A percentile compares a stretch with the other conserved stretches of the same genome.
These are phyloP conservation scores for Trichomycterus rosablanca DNA, from an alignment of 2,113 vertebrate genomes.

Conservation along the genomic window DNA sequence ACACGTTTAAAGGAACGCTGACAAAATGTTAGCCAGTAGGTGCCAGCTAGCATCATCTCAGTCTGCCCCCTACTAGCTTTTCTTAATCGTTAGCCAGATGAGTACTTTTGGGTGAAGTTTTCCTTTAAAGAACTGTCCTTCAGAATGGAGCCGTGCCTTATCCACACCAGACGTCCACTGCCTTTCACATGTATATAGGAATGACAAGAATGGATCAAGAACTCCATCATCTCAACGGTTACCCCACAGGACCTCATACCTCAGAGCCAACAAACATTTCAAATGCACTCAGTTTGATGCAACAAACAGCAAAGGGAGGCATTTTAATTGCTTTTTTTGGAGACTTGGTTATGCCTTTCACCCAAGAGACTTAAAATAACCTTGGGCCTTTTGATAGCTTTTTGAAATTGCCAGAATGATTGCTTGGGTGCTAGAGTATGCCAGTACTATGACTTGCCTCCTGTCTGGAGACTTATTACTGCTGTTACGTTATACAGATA, in stretches of 20 bases:
- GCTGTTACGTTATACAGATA: too few species aligned
- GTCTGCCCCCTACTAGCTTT: too few species aligned
- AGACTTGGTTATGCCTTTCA: background rate
- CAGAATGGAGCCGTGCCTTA: background rate
- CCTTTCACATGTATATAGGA: slow-evolving; percentile 4
- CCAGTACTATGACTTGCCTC: background rate
- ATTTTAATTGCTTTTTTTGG: too few species aligned
- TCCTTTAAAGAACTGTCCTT: background rate
- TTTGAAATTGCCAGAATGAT: background rate
- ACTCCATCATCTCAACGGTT: background rate
- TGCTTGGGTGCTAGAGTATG: background rate
- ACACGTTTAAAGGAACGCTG: background rate
- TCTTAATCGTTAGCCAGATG: background rate
- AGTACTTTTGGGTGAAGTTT: slow-evolving; percentile 1
- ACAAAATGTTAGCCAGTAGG: background rate
- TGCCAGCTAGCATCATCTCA: background rate
- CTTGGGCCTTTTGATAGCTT: background rate
- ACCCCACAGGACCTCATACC: slow-evolving; percentile 2
- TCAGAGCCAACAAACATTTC: background rate
- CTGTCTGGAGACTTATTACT: background rate
- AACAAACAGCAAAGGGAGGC: too few species aligned
- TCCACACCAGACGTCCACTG: background rate
- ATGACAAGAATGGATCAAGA: background rate
- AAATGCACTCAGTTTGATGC: background rate
- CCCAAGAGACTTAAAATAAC: background rate